Evolutionary conservation across 2,888 invertebrate genomes (phyloP).

Genomic region (Macaria liturata): DNA sequence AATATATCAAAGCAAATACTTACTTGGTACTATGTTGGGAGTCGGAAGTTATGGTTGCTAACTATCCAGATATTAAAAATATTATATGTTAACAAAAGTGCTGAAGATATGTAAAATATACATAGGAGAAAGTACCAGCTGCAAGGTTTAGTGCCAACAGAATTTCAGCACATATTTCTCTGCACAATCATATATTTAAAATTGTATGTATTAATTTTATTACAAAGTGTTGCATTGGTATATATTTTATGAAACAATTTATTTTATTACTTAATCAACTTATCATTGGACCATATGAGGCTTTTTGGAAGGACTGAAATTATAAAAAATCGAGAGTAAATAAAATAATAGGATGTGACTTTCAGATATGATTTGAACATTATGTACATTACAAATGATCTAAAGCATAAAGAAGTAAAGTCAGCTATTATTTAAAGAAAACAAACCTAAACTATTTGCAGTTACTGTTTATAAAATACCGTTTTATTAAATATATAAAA

Average conservation of each 20-base stretch:
- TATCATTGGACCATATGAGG: conserved; percentile 45
- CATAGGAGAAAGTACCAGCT: neutral
- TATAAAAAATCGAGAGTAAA: conserved; percentile 20
- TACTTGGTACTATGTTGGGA: conserved; percentile 51
- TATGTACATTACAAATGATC: too few species aligned
- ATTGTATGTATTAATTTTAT: conserved; percentile 75
- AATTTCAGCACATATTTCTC: conserved; percentile 55
- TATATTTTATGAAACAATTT: conserved; percentile 69
- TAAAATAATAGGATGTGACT: too few species aligned
- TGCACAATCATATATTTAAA: conserved; percentile 66
- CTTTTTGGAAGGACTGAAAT: conserved; percentile 54
- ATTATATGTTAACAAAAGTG: conserved; percentile 1
- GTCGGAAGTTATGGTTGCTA: conserved; percentile 59
- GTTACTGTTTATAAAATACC: too few species aligned
- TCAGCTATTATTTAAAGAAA: too few species aligned
- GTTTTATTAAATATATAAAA: too few species aligned
- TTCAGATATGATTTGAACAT: too few species aligned
- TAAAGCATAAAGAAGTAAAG: too few species aligned
- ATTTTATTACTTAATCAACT: conserved; percentile 41
- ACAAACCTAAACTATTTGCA: too few species aligned
- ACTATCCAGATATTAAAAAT: conserved; percentile 37
- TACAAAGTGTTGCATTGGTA: conserved; percentile 74
- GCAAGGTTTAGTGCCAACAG: conserved; percentile 53
- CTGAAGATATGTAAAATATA: too few species aligned
- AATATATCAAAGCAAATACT: conserved; percentile 58